Base-by-base conservation (phyloP, 2,113 vertebrate species). In the Perca flavescens region DNA sequence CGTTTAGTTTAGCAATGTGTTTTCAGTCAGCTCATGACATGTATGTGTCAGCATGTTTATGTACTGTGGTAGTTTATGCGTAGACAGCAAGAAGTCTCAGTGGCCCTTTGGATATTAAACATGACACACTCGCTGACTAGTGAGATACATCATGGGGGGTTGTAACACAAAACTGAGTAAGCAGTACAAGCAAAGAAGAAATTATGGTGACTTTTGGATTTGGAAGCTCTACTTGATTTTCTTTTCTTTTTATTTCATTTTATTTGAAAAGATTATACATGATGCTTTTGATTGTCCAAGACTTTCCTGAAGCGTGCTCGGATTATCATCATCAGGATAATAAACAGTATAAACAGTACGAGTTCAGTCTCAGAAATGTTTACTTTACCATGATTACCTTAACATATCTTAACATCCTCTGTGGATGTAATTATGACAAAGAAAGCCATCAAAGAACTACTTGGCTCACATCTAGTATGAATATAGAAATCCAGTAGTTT, bases 41-140 rank as follows among this genome's bases (percentile, higher is more conserved):
- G 71, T 50, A 74, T 46, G 68, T 80, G 79, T 88, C 84, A 87
- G 85, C 75, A 74, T 84, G 82, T 90, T 88, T 89, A 82, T 77
- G 52, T 53, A 50, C 47, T 78, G 83, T 60, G 61, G 50, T 57
- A 50, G 64, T 73, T 76, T 60, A 62, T 75, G 54, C 40, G 6
- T 49, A 22, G 63, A 81, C 64, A 64, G 82, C 46, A 52, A 69
- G 36, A 81, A 74, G 58, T 75, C 63, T 66, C 63, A 28, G 17
- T 12, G 21, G 25, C 49, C 19, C 58, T 75, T 46, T 80, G 72
- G 47, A 28, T 67, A 72, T 72, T 46, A 77, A 85, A 85, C 68
- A 77, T 53, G 43, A 76, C 50, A 15, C 63, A 50, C 67, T 50
- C 34, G 62, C n/a, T 72, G 70, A 77, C 16, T 70, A 66, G 74